A percentile compares a stretch with the other conserved stretches of the same genome.
Evolutionary conservation across 2,113 vertebrate species (phyloP).

Genomic region (Crocuta crocuta): DNA sequence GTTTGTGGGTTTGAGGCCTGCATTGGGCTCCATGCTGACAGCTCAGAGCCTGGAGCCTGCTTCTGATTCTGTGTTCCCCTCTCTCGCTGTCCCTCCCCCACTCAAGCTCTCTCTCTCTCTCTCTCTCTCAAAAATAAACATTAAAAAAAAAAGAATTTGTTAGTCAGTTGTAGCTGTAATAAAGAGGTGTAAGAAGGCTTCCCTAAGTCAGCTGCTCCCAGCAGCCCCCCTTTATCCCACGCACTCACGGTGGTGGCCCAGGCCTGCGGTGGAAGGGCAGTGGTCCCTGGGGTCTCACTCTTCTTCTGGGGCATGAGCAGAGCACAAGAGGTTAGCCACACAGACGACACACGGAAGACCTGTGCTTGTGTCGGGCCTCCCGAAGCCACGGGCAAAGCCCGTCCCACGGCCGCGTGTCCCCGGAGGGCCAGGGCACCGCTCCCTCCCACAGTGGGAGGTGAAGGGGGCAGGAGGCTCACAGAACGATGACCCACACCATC

Average conservation of each 20-base stretch:
- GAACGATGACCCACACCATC: neutral
- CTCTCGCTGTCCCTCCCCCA: too few relatives aligned
- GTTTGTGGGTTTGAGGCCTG: too few relatives aligned
- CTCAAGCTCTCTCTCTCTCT: too few relatives aligned
- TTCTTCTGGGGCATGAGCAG: too few relatives aligned
- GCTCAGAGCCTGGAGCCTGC: too few relatives aligned
- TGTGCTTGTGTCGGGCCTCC: rapidly evolving
- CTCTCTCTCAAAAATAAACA: too few relatives aligned
- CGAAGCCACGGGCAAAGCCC: neutral
- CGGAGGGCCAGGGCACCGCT: neutral
- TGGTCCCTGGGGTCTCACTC: too few relatives aligned
- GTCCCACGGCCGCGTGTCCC: neutral
- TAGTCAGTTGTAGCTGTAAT: too few relatives aligned
- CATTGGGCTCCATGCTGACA: too few relatives aligned
- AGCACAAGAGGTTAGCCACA: too few relatives aligned
- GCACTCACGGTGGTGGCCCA: rapidly evolving
- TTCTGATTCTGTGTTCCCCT: too few relatives aligned
- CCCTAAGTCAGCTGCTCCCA: neutral
- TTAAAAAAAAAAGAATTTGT: neutral
- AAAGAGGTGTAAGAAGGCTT: too few relatives aligned
- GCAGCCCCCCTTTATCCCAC: neutral
- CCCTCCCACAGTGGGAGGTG: neutral
- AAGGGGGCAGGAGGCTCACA: neutral
- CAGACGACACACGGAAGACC: rapidly evolving
- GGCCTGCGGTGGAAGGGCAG: neutral